These are phyloP conservation scores for Megalonaias nervosa DNA, from an alignment of 1,140 invertebrate genomes.

Conservation along the genomic window DNA sequence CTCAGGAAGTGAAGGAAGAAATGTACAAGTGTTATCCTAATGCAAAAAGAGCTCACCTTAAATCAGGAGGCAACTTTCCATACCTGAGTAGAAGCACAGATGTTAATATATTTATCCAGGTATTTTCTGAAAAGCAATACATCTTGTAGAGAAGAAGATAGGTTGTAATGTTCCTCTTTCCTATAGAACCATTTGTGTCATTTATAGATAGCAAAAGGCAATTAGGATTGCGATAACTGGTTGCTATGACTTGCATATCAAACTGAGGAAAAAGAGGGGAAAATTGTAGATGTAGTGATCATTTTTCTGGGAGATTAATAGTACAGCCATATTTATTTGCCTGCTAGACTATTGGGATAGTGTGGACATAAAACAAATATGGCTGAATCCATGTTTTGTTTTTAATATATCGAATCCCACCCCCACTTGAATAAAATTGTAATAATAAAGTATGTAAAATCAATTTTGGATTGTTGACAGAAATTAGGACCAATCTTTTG, in stretches of 20 bases:
- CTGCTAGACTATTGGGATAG: no score
- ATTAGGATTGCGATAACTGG: neutral
- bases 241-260: neutral
- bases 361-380: no score
- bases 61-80: conserved; percentile 92
- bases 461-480: no score
- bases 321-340: no score
- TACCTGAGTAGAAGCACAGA: conserved; percentile 91
- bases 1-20: conserved; percentile 81
- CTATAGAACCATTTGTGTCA: neutral
- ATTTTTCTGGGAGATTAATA: neutral
- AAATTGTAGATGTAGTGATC: neutral
- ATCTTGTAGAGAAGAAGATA: neutral
- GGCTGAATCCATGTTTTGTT: no score
- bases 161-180: neutral
- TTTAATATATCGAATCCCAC: no score
- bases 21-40: conserved; percentile 91
- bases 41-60: conserved; percentile 89
- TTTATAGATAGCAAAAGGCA: neutral
- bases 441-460: no score
- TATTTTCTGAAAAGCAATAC: conserved; percentile 68
- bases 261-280: no score
- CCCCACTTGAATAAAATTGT: no score
- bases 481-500: no score
- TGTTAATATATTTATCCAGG: conserved; percentile 92